These are phyloP conservation scores for Gnatocerus cornutus DNA, from an alignment of 2,888 invertebrate genomes.

Conservation along the genomic window DNA sequence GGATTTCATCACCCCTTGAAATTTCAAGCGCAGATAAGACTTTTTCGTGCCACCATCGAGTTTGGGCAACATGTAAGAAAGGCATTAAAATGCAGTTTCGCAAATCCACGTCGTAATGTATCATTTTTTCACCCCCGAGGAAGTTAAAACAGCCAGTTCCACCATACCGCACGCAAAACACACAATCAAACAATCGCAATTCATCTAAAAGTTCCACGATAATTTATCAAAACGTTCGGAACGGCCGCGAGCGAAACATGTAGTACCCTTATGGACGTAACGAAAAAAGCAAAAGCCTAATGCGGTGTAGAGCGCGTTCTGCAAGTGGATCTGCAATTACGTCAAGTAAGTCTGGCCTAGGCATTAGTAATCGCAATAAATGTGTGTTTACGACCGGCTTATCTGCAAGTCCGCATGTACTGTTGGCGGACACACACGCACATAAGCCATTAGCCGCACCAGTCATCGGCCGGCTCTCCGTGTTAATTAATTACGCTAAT, in stretches of 20 bases:
- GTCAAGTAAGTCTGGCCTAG: conserved; percentile 56
- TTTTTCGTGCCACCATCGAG: conserved; percentile 12
- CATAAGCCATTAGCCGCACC: conserved; percentile 56
- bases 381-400: conserved; percentile 60
- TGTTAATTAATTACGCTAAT: conserved; percentile 56
- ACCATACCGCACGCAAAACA: conserved; percentile 18
- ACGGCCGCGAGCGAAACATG: conserved; percentile 25
- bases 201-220: conserved; percentile 28
- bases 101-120: not conserved
- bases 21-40: conserved; percentile 12
- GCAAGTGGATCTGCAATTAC: conserved; percentile 53
- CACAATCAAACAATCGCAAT: conserved; percentile 24
- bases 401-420: conserved; percentile 52
- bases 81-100: conserved; percentile 1
- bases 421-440: conserved; percentile 54
- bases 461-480: conserved; percentile 50
- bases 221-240: conserved; percentile 25
- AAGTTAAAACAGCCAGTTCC: not conserved
- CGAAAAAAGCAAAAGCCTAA: conserved; percentile 26
- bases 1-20: not conserved
- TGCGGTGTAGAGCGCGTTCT: conserved; percentile 23
- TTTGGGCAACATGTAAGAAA: not conserved
- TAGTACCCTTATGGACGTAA: conserved; percentile 1
- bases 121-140: no score
- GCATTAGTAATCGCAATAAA: conserved; percentile 61